Base-by-base conservation (phyloP, 2,113 vertebrate genomes). In the Orthonyx spaldingii region DNA sequence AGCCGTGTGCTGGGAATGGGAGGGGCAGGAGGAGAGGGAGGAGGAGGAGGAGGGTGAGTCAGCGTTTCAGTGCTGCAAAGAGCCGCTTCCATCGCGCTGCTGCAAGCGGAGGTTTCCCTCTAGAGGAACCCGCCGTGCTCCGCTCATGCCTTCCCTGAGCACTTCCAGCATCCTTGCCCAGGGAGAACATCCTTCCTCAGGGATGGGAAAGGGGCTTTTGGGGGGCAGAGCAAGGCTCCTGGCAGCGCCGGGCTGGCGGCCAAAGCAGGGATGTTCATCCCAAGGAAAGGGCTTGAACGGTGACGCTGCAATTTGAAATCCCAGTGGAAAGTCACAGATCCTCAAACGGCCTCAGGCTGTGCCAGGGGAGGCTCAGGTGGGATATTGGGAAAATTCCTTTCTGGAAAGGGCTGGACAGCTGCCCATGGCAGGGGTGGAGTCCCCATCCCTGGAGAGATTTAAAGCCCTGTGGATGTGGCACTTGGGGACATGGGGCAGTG, bases 31-130 rank as follows among this genome's bases (percentile, higher is more conserved):
- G 57, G 41, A 42, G 85, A 2, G 7, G 77, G 33, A 5, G 44
- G 63, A 87, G 89, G 52, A 90, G 86, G 80, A 87, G 89, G 87
- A 76, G 89, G 50, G 85, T 95, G 96, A 97, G 90, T 97, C 95
- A 96, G 94, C 93, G 3, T 83, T 93, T 93, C 69, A 13, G 22
- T 28, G 87, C 91, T 55, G 94, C 96, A 84, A 18, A 50, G 68
- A 72, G 56, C 69, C 60, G 60, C 53, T 79, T 17, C 55, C 27
- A 6, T 1, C 42, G 5, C 33, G 39, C 93, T 91, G 90, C 96
- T 79, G 89, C 80, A n/a, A 75, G 94, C 7, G 13, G 28, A 97
- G 94, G 95, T 64, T 95, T 97, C 96, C 96, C 96, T 94, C 95
- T 96, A 96, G 96, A 97, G 96, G 96, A 96, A 76, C 8, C 22